Percentiles rank a stretch among this genome's conserved stretches.
These are phyloP conservation scores for Neolamprologus cancellatus DNA, from an alignment of 2,113 vertebrate species.

Conservation along the genomic window DNA sequence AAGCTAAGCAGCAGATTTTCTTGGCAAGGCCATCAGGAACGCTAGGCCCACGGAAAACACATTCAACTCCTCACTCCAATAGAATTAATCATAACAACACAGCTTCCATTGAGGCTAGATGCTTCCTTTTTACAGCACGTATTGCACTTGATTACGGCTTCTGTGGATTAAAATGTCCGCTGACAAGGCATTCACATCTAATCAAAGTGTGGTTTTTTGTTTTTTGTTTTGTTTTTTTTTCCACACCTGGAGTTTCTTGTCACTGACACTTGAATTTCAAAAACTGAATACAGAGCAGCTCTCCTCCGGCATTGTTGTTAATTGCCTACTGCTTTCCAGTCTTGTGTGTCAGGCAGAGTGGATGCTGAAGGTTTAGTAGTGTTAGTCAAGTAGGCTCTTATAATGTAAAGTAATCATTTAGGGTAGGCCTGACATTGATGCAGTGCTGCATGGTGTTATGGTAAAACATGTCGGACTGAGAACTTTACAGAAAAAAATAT, in stretches of 20 bases:
- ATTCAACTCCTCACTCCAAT: slow-evolving; percentile 37
- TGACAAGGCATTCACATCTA: slow-evolving; percentile 35
- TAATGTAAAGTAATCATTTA: background rate
- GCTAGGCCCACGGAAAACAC: slow-evolving; percentile 17
- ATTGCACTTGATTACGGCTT: slow-evolving; percentile 17
- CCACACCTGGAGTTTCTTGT: slow-evolving; percentile 12
- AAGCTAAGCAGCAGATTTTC: slow-evolving; percentile 54
- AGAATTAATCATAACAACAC: slow-evolving; percentile 54
- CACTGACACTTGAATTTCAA: slow-evolving; percentile 17
- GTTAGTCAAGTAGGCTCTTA: background rate
- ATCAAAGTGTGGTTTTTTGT: slow-evolving; percentile 5
- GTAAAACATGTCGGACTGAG: background rate
- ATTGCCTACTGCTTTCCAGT: background rate
- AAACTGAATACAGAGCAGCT: background rate
- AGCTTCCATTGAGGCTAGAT: background rate
- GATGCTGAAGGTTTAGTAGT: background rate
- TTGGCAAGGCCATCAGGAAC: slow-evolving; percentile 52
- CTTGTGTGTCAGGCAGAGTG: background rate
- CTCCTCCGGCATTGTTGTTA: background rate
- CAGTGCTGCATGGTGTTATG: background rate
- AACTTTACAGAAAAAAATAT: background rate
- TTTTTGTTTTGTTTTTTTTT: rapidly evolving
- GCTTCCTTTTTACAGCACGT: background rate
- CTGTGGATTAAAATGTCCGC: slow-evolving; percentile 36
- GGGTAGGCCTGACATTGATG: background rate